Percentiles rank a stretch among this genome's conserved stretches.
phyloP scores from a whole-genome alignment of 2,888 invertebrate genomes.

The Diloba caeruleocephala region DNA sequence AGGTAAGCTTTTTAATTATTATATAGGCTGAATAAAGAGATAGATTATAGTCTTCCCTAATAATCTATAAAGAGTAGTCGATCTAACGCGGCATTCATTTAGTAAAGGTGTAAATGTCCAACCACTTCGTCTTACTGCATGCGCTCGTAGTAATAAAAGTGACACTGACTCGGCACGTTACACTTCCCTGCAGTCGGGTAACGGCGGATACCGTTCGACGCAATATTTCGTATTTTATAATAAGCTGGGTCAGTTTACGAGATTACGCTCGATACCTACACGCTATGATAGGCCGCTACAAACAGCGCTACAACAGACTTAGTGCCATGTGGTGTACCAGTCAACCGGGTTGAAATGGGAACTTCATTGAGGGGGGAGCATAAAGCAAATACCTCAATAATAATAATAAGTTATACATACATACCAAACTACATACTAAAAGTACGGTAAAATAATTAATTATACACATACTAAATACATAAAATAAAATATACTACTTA shows the following conservation, averaged over 20 bases:
- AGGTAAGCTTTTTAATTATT: no score
- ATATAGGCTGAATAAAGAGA: no score
- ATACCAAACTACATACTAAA: no score
- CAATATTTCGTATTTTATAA: constrained; percentile 66
- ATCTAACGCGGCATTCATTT: background rate
- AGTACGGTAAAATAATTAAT: no score
- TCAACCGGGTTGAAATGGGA: no score
- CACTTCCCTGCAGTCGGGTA: constrained; percentile 60
- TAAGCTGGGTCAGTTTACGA: constrained; percentile 40
- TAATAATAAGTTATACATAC: no score
- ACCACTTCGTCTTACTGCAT: constrained; percentile 16
- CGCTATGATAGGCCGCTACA: constrained; percentile 14
- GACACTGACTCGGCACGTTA: constrained; percentile 61
- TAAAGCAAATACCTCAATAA: no score
- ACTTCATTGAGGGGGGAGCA: no score
- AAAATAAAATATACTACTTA: no score
- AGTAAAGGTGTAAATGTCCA: constrained; percentile 20
- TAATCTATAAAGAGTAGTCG: constrained; percentile 4
- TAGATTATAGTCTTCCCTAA: background rate
- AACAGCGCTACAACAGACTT: constrained; percentile 22
- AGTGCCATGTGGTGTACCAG: no score
- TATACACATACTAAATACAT: no score
- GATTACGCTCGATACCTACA: constrained; percentile 17
- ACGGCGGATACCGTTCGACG: constrained; percentile 75
- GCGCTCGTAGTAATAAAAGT: constrained; percentile 39